Conservation (phyloP, 2,113 vertebrate genomes). For the Ibidorhyncha struthersii region DNA sequence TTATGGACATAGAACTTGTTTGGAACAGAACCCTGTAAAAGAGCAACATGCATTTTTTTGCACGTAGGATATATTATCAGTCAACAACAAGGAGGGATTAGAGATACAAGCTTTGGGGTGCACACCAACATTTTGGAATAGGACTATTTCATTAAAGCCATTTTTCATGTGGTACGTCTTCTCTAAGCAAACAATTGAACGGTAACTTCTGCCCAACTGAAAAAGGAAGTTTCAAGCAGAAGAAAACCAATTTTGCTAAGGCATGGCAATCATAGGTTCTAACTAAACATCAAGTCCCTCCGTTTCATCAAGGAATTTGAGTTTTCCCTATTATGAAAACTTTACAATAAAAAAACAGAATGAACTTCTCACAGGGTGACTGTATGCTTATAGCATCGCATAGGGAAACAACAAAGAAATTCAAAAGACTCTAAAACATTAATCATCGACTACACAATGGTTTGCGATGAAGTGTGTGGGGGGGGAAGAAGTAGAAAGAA, state of each 20-base stretch:
- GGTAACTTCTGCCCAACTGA: not conserved
- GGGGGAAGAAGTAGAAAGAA: not conserved
- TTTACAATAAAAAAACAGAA: not conserved
- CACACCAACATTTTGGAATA: not conserved
- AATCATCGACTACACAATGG: not conserved
- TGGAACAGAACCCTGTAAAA: constrained; percentile 90
- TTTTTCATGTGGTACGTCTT: not conserved
- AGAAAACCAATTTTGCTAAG: not conserved
- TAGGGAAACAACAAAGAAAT: not conserved
- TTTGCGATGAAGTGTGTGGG: accelerated
- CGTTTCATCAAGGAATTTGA: not conserved
- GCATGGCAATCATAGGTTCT: not conserved
- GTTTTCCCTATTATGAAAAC: not conserved
- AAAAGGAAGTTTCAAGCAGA: not conserved
- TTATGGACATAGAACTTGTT: constrained; percentile 99
- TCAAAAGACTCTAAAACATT: not conserved
- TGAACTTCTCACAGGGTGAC: not conserved
- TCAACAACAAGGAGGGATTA: not conserved
- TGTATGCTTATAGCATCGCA: not conserved
- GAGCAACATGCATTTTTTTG: not conserved
- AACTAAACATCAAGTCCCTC: not conserved
- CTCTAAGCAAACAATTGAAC: not conserved
- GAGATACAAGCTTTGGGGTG: not conserved
- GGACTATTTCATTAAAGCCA: not conserved
- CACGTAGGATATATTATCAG: not conserved